Evolutionary conservation across 53 echinoderm and acorn worm genomes (phyloP).

Genomic region (Patiria pectinifera): DNA sequence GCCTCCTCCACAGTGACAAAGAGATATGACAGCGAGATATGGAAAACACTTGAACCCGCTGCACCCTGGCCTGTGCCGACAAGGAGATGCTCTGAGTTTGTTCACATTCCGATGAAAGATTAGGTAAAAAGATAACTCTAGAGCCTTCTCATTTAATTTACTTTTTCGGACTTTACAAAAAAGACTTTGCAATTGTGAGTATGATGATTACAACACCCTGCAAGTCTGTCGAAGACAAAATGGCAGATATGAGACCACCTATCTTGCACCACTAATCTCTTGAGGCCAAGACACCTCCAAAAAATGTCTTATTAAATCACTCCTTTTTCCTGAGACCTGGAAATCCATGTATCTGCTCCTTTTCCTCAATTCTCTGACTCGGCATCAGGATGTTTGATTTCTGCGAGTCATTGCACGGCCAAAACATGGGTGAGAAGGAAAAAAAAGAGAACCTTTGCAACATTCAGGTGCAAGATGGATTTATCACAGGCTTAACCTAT

Average conservation of each 20-base stretch:
- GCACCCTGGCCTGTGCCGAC: too few relatives aligned
- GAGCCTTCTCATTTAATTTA: too few relatives aligned
- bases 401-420: constrained; percentile 6
- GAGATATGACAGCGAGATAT: too few relatives aligned
- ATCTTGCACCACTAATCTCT: not conserved
- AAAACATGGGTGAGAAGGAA: not conserved
- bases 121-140: too few relatives aligned
- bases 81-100: too few relatives aligned
- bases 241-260: not conserved
- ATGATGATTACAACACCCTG: too few relatives aligned
- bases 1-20: too few relatives aligned
- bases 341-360: not conserved
- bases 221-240: too few relatives aligned
- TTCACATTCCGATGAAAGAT: too few relatives aligned
- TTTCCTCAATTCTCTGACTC: constrained; percentile 3
- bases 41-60: too few relatives aligned
- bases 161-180: too few relatives aligned
- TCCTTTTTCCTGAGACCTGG: constrained; percentile 22
- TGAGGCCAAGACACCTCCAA: constrained; percentile 14
- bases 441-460: not conserved
- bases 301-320: constrained; percentile 44
- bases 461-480: constrained; percentile 8
- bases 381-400: constrained; percentile 31
- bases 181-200: too few relatives aligned
- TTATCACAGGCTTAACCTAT: constrained; percentile 20